Evolutionary conservation across 2,888 invertebrate species (phyloP), one percentile per base, ranked within the genome.

Genomic region (Gnatocerus cornutus): DNA sequence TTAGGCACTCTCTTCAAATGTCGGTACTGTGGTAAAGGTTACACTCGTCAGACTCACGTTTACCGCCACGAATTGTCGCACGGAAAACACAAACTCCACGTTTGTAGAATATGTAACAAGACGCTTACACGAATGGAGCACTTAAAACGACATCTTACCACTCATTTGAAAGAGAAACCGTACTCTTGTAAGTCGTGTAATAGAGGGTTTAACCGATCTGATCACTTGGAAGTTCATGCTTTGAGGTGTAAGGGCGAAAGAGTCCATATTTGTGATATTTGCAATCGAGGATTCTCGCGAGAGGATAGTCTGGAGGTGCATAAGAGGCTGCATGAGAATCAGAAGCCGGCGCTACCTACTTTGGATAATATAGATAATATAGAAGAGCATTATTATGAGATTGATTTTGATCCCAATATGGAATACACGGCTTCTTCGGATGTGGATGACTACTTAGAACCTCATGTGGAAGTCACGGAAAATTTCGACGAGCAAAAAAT

Each of bases 241-340:
- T 80, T 80, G 21, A 78, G 82, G 46, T 85, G 85, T 73, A 84
- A 84, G 77, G 86, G 86, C 1, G 85, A 86, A 68, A 81, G 81
- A 68, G 83, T 85, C 2, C 83, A 84, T 72, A 81, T 84, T 45
- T 86, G 87, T 74, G 84, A 86, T 73, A 81, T 87, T 53, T 87
- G 87, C 73, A 84, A 84, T 71, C 85, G 85, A 75, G 83, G 84
- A 2, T 86, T 85, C 71, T 82, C 82, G 58, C 78, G 85, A 4
- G 83, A 81, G 53, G 85, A 85, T 72, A 84, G 84, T 71, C 76
- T 86, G 3, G 83, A 83, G 63, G 81, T 82, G 9, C 85, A 86
- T 74, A 82, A 80, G 72, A 77, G 78, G 67, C 71, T 83, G 52
- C 85, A 85, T 72, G 82, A 83, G 37, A 81, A 82, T 66, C 79